Percentiles rank a stretch among this genome's conserved stretches.
Conservation (phyloP, 1,140 invertebrate genomes). For the Coboldia fuscipes region DNA sequence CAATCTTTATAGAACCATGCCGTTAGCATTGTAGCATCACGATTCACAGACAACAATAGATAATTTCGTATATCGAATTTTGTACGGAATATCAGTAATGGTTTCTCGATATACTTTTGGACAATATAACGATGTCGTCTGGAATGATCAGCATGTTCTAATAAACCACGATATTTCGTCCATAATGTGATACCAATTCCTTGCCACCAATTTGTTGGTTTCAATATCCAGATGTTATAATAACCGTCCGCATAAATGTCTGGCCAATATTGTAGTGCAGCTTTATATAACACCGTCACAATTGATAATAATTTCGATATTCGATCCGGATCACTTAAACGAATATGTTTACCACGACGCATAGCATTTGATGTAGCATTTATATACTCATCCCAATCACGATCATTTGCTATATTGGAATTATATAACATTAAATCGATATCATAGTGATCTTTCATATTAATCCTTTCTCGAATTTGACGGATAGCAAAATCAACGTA, state of each 20-base stretch:
- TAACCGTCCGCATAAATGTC: constrained; percentile 50
- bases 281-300: constrained; percentile 30
- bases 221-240: constrained; percentile 82
- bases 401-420: not conserved
- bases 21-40: constrained; percentile 47
- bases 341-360: not conserved
- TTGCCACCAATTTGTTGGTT: constrained; percentile 66
- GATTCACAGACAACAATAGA: constrained; percentile 68
- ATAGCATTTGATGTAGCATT: not conserved
- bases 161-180: constrained; percentile 34
- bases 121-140: constrained; percentile 55
- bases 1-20: constrained; percentile 81
- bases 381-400: not conserved
- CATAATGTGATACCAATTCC: constrained; percentile 59
- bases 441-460: not conserved
- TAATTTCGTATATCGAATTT: constrained; percentile 85
- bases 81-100: constrained; percentile 63
- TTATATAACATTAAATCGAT: not conserved
- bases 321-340: not conserved
- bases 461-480: not conserved
- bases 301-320: constrained; percentile 21
- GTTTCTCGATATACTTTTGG: constrained; percentile 83
- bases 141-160: constrained; percentile 32
- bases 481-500: not conserved
- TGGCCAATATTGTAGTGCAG: constrained; percentile 35